Evolutionary conservation across 1,140 invertebrate genomes (phyloP).

Genomic region (Caerostris extrusa): DNA sequence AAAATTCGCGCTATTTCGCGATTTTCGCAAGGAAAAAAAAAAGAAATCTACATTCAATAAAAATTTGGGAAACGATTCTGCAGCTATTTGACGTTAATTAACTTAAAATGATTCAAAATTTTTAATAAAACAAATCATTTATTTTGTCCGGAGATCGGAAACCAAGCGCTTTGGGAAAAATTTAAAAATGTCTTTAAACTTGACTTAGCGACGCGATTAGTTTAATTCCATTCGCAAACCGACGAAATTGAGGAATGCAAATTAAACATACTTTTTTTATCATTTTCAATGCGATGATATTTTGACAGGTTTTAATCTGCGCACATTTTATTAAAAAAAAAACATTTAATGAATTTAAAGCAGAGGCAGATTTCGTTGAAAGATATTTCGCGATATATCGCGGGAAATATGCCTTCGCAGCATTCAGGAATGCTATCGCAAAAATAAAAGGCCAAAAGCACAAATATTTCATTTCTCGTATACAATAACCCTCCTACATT

Average conservation of each 20-base stretch:
- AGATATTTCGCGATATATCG: neutral
- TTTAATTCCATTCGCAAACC: neutral
- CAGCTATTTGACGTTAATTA: constrained; percentile 25
- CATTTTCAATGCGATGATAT: neutral
- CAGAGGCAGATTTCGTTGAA: neutral
- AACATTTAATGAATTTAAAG: constrained; percentile 28
- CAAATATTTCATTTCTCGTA: constrained; percentile 22
- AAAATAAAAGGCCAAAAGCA: neutral
- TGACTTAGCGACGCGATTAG: neutral
- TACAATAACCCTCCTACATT: neutral
- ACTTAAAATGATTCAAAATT: constrained; percentile 6
- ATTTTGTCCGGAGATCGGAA: neutral
- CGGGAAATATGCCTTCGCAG: neutral
- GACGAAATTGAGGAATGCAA: neutral
- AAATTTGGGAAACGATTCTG: neutral
- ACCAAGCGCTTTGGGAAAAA: neutral
- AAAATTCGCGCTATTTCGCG: too few relatives aligned
- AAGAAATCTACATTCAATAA: neutral
- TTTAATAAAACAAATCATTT: constrained; percentile 16
- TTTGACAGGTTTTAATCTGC: constrained; percentile 50
- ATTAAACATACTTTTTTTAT: neutral
- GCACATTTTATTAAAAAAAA: neutral
- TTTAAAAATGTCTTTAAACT: neutral
- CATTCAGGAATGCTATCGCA: neutral
- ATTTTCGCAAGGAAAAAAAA: neutral